Evolutionary conservation across 1,140 invertebrate genomes (phyloP), one percentile per base, ranked within the genome.

Genomic region (Cotesia glomerata): DNA sequence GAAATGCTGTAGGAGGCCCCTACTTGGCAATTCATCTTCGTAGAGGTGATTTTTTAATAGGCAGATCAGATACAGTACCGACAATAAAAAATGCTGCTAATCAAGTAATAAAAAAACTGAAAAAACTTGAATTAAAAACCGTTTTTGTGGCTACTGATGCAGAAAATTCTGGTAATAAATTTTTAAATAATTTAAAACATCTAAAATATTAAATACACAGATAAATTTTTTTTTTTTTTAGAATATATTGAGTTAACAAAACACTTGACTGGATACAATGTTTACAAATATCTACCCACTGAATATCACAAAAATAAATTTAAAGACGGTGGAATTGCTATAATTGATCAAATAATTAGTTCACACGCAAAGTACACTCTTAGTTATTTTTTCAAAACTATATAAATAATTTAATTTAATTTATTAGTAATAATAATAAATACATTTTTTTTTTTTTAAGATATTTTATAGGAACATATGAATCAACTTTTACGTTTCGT

Each of bases 281-380:
- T 91, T 35, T 78, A 89, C 26, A 85, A 81, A 69, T 93, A 88
- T 80, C 78, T 75, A 39, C 89, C 91, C 59, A 76, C 84, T 49
- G 35, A 79, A 68, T 72, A 82, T 66, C 75, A 87, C 14, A 86
- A 86, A 69, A 77, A 84, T 7, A 84, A 89, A 76, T 91, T 91
- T 69, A 92, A 91, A 84, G 95, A 97, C 86, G 98, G 97, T 16
- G 95, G 94, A 13, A 84, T 96, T 51, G 97, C 97, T 1, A 97
- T 99, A 74, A 92, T 99, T 69, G 97, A 99, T 85, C 98, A 99
- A 88, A 95, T 98, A 78, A 94, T 99, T 75, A 97, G 95, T 88
- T 93, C 97, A 0, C 91, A 95, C 87, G 92, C 95, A 4, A 90
- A 90, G 89, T 93, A 83, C 75, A 75, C 49, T 70, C 36, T 76